phyloP scores from a whole-genome alignment of 2,888 invertebrate genomes.

The Ochropleura plecta region DNA sequence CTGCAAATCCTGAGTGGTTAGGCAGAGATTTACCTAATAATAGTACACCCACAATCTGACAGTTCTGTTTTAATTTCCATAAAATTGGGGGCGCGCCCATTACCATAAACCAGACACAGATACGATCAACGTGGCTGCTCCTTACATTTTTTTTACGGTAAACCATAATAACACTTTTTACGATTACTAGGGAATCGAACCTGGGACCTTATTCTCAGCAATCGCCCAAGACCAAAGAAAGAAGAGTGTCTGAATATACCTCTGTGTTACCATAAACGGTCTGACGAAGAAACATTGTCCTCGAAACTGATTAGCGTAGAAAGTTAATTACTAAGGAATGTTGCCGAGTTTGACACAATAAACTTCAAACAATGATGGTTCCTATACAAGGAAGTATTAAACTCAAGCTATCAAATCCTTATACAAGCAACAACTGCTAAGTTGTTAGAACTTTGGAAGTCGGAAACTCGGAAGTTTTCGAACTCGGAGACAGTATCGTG shows the following conservation, averaged over 20 bases:
- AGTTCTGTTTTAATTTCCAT: neutral
- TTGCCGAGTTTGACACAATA: neutral
- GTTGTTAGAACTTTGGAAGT: conserved; percentile 30
- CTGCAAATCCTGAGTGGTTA: too few relatives aligned
- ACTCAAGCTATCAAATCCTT: conserved; percentile 38
- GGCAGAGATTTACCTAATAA: too few relatives aligned
- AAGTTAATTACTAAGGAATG: neutral
- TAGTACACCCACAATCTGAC: too few relatives aligned
- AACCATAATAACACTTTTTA: too few relatives aligned
- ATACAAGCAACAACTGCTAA: conserved; percentile 10
- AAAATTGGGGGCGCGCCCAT: too few relatives aligned
- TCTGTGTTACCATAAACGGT: neutral
- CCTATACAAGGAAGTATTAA: conserved; percentile 15
- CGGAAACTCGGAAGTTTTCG: neutral
- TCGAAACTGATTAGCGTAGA: neutral
- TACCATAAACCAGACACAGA: too few relatives aligned
- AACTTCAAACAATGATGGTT: conserved; percentile 29
- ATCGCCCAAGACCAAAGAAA: neutral
- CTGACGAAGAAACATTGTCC: neutral
- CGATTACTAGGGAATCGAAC: too few relatives aligned
- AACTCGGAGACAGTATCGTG: conserved; percentile 20
- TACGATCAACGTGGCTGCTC: too few relatives aligned
- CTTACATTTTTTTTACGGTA: too few relatives aligned
- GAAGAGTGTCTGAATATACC: neutral
- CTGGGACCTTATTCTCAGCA: too few relatives aligned